A percentile compares a stretch with the other conserved stretches of the same genome.
Evolutionary conservation across 2,888 invertebrate genomes (phyloP).

Genomic region (Chrysopilus asiliformis): DNA sequence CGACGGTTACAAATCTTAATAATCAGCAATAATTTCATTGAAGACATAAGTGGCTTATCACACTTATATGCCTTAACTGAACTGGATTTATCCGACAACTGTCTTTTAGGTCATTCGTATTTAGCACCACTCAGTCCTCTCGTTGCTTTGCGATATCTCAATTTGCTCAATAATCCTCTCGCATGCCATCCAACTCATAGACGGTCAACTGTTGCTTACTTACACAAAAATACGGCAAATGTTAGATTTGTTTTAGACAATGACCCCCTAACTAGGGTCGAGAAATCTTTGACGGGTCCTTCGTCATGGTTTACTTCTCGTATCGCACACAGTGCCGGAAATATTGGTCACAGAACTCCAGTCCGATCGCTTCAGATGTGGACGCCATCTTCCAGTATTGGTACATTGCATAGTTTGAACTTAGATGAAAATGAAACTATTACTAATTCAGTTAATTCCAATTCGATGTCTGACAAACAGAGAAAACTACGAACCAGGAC

Average conservation of each 20-base stretch:
- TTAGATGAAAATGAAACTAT: slow-evolving; percentile 10
- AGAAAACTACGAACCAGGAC: slow-evolving; percentile 36
- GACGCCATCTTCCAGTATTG: slow-evolving; percentile 31
- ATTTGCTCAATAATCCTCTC: slow-evolving; percentile 48
- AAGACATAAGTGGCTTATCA: slow-evolving; percentile 43
- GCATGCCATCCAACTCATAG: slow-evolving; percentile 48
- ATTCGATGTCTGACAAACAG: slow-evolving; percentile 12
- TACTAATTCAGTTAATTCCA: slow-evolving; percentile 9
- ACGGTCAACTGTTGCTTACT: slow-evolving; percentile 38
- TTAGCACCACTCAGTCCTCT: slow-evolving; percentile 43
- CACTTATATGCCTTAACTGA: slow-evolving; percentile 42
- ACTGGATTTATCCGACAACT: slow-evolving; percentile 50
- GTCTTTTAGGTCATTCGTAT: slow-evolving; percentile 44
- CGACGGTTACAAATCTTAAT: slow-evolving; percentile 43
- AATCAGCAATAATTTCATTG: slow-evolving; percentile 50
- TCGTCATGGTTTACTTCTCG: slow-evolving; percentile 1
- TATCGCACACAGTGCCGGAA: slow-evolving; percentile 9
- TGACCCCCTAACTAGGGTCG: slow-evolving; percentile 39
- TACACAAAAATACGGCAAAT: slow-evolving; percentile 42
- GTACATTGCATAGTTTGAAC: slow-evolving; percentile 21
- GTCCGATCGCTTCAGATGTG: slow-evolving; percentile 10
- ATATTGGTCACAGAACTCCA: slow-evolving; percentile 13
- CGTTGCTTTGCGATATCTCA: slow-evolving; percentile 40
- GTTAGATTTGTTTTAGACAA: slow-evolving; percentile 45
- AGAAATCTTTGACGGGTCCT: slow-evolving; percentile 38